Base-by-base conservation (phyloP, 2,797 vertebrate species). In the Arrhamphus sclerolepis region DNA sequence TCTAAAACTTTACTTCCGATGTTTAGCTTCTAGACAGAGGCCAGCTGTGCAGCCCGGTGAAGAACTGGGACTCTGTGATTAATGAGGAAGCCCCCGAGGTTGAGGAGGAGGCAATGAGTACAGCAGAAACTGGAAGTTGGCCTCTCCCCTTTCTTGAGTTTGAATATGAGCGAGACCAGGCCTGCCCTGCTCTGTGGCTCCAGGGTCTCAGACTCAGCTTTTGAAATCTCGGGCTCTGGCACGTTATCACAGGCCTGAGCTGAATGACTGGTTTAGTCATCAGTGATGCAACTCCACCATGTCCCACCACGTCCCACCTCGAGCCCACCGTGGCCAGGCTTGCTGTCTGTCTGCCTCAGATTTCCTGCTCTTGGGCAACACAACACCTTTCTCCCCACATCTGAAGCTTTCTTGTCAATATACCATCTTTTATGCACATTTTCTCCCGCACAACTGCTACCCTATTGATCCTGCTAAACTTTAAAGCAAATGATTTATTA, bases 131-230 rank as follows among this genome's bases (percentile, higher is more conserved):
- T 71, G 68, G 60, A 56, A 46, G 42, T 38, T 13, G 75, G 91
- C 92, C 92, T 92, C 92, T 92, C 92, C 93, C 90, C 85, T 71
- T 57, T 70, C 31, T 50, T 29, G 50, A 65, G 69, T 69, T 34
- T 68, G 69, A 80, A 68, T 47, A 59, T 48, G 77, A 82, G 56
- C 90, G 77, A 92, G 91, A 89, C 86, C 78, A 67, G 89, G 84
- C 92, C 84, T 90, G 91, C 80, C 90, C 77, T 17, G 62, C 72
- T 75, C 43, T 9, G 56, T 81, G 79, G 82, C 86, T 86, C 43
- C 78, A 70, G 81, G 86, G 46, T 77, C 81, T 73, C 75, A 71
- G 62, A 71, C 84, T 68, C 24, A 26, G 73, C 66, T 68, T 78
- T 75, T 72, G 72, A 78, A 79, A 86, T 82, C 67, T 64, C 42